phyloP scores from a whole-genome alignment of 2,113 vertebrate genomes.

The Cynocephalus volans region DNA sequence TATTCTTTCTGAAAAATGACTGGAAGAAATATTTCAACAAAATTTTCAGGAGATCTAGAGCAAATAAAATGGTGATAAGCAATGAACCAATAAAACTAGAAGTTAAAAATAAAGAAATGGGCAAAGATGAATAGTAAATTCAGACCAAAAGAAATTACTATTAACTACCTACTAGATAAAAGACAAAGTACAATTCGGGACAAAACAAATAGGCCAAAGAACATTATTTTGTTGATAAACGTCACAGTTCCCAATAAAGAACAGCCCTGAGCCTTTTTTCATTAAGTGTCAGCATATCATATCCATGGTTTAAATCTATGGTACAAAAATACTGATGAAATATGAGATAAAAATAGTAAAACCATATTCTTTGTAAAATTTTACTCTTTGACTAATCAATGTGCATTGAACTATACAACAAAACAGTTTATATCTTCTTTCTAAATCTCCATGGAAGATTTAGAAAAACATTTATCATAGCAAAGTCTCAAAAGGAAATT shows the following conservation, averaged over 20 bases:
- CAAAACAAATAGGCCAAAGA: not conserved
- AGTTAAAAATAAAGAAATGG: not conserved
- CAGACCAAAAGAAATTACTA: conserved; percentile 27
- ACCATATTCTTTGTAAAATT: conserved; percentile 45
- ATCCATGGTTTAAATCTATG: conserved; percentile 22
- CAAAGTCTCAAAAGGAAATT: not conserved
- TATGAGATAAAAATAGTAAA: not conserved
- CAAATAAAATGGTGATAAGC: not conserved
- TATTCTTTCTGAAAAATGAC: not conserved
- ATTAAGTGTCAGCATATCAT: not conserved
- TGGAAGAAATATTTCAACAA: not conserved
- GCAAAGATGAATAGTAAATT: not conserved
- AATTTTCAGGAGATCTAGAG: not conserved
- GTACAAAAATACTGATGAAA: conserved; percentile 44
- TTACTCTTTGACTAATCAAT: not conserved
- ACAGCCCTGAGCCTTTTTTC: not conserved
- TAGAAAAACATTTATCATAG: not conserved
- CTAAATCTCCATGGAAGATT: not conserved
- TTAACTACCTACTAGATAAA: not conserved
- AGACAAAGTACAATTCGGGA: conserved; percentile 2
- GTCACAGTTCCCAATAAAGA: not conserved
- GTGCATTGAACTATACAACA: not conserved
- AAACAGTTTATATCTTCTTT: conserved; percentile 20
- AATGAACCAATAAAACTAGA: not conserved
- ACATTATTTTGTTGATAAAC: not conserved